Evolutionary conservation across 1,140 invertebrate species (phyloP).

Genomic region (Nebria ingens): DNA sequence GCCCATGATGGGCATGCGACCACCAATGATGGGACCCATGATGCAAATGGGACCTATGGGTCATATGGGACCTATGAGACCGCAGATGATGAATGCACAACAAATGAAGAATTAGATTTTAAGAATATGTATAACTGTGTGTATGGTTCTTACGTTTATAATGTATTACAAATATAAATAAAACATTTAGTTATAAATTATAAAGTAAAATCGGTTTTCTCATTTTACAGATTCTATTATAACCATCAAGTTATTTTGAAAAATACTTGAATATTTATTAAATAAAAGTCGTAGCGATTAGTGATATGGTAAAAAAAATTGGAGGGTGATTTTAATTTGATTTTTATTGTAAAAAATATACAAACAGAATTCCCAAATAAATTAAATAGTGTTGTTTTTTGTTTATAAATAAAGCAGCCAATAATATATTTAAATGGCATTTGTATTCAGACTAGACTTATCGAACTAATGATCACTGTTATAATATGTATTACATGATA

Average conservation of each 20-base stretch:
- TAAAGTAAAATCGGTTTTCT: no score
- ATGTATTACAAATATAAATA: no score
- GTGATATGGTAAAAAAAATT: no score
- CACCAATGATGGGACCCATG: constrained; percentile 64
- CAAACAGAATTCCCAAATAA: constrained; percentile 8
- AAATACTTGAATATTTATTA: no score
- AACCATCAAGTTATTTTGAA: no score
- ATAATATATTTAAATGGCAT: constrained; percentile 3
- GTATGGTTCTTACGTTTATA: no score
- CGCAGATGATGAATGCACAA: constrained; percentile 56
- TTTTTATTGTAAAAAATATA: constrained; percentile 8
- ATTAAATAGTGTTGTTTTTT: neutral
- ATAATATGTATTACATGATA: neutral
- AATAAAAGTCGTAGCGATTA: no score
- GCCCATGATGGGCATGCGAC: constrained; percentile 72
- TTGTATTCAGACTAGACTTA: constrained; percentile 6
- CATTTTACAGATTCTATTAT: no score
- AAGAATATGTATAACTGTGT: neutral
- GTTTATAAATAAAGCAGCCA: constrained; percentile 1
- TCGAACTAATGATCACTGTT: neutral
- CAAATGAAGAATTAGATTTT: constrained; percentile 46
- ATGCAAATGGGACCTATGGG: constrained; percentile 66
- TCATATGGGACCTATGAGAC: constrained; percentile 54
- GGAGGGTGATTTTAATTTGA: no score
- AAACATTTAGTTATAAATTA: no score